A percentile compares a stretch with the other conserved stretches of the same genome.
Conservation (phyloP, 2,797 vertebrate species). For the Erethizon dorsatum region DNA sequence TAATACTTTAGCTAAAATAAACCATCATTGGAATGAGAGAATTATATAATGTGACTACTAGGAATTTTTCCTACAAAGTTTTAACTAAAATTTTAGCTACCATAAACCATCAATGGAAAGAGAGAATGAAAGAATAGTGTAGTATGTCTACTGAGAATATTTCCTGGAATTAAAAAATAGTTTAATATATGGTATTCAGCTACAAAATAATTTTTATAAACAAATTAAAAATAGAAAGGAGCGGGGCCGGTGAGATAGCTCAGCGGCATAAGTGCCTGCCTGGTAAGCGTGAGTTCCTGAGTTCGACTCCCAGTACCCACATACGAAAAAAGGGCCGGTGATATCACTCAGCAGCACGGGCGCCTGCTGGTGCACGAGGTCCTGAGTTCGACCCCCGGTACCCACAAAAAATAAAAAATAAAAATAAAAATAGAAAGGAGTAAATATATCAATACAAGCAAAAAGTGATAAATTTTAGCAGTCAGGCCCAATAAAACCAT, state of each 20-base stretch:
- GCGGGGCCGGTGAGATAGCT: no score
- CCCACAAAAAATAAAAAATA: no score
- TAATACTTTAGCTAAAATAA: background rate
- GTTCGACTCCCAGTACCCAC: no score
- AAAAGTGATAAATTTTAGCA: slow-evolving; percentile 45
- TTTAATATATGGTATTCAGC: slow-evolving; percentile 10
- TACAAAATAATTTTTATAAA: slow-evolving; percentile 23
- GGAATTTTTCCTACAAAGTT: background rate
- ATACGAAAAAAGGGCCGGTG: no score
- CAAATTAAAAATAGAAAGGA: slow-evolving; percentile 29
- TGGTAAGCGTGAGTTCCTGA: no score
- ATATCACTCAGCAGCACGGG: no score
- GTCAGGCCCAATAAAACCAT: background rate
- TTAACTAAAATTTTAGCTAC: background rate
- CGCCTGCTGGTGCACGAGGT: no score
- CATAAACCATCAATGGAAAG: background rate
- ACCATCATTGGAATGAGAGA: slow-evolving; percentile 14
- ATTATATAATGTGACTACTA: background rate
- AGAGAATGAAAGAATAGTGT: background rate
- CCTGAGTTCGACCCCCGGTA: no score
- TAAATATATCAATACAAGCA: background rate
- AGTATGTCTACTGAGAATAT: background rate
- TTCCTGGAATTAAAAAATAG: background rate
- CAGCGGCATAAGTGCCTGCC: no score
- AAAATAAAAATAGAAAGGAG: slow-evolving; percentile 8